Conservation (phyloP, 2,888 invertebrate species). For the Ypsolopha sequella region DNA sequence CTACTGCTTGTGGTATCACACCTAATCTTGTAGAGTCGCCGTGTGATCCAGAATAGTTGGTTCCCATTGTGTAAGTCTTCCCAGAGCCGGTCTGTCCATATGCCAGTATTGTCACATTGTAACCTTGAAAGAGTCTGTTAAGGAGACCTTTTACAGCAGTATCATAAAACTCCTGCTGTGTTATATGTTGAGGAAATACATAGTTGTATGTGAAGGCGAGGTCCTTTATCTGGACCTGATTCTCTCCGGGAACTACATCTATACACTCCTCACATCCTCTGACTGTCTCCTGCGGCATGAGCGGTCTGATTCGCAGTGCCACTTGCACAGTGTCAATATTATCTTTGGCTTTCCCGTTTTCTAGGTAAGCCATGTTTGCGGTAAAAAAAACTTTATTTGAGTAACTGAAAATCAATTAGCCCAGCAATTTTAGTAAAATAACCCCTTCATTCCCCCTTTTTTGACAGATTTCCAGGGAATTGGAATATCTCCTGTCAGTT, state of each 20-base stretch:
- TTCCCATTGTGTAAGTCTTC: constrained; percentile 95
- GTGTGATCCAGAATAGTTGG: constrained; percentile 74
- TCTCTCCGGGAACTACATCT: constrained; percentile 72
- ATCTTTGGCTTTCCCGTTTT: constrained; percentile 23
- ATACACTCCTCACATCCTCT: constrained; percentile 83
- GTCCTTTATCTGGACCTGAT: constrained; percentile 80
- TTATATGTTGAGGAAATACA: constrained; percentile 79
- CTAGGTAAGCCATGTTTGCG: constrained; percentile 44
- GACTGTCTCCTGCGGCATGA: constrained; percentile 78
- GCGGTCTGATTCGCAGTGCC: constrained; percentile 85
- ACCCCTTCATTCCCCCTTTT: no score
- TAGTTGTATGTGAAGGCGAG: constrained; percentile 87
- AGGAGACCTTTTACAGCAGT: constrained; percentile 79
- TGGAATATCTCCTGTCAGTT: no score
- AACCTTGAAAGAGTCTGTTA: constrained; percentile 85
- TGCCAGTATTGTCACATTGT: constrained; percentile 93
- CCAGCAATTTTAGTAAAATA: no score
- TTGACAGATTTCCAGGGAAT: no score
- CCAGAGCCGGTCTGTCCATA: constrained; percentile 97
- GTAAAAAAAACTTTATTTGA: constrained; percentile 3
- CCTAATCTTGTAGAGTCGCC: constrained; percentile 74
- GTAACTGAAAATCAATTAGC: no score
- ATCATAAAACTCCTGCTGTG: constrained; percentile 81
- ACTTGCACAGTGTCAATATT: constrained; percentile 77
- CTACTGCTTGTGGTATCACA: constrained; percentile 88